Evolutionary conservation across 37 sponge, comb jelly and placozoan species (phyloP).

Genomic region (Axinella damicornis): DNA sequence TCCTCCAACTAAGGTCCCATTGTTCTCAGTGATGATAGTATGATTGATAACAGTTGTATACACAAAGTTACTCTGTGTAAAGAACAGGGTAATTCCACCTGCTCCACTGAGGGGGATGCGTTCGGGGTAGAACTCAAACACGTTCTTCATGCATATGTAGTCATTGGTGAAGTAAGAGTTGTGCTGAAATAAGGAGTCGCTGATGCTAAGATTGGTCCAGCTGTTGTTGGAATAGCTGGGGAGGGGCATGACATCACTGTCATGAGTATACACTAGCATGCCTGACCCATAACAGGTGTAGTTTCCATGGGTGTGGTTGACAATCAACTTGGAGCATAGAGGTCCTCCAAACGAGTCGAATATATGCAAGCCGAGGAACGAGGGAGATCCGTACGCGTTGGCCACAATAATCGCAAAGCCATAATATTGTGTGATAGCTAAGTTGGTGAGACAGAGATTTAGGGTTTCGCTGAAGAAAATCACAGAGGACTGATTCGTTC

Average conservation of each 20-base stretch:
- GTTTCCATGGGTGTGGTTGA: neutral
- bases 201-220: neutral
- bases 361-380: neutral
- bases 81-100: no score
- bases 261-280: neutral
- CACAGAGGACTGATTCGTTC: no score
- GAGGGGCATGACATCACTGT: neutral
- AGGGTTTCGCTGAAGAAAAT: neutral
- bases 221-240: neutral
- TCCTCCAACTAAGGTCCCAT: neutral
- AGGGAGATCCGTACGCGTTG: neutral
- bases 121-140: conserved; percentile 10
- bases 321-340: neutral
- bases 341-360: neutral
- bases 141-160: neutral
- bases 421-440: neutral
- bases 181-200: neutral
- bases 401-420: neutral
- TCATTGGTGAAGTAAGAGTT: neutral
- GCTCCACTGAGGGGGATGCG: no score
- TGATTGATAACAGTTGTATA: neutral
- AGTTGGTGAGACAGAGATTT: neutral
- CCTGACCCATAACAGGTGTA: conserved; percentile 14
- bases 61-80: neutral
- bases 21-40: neutral